Base-by-base conservation (phyloP, 2,113 vertebrate genomes). In the Leptodactylus fuscus region DNA sequence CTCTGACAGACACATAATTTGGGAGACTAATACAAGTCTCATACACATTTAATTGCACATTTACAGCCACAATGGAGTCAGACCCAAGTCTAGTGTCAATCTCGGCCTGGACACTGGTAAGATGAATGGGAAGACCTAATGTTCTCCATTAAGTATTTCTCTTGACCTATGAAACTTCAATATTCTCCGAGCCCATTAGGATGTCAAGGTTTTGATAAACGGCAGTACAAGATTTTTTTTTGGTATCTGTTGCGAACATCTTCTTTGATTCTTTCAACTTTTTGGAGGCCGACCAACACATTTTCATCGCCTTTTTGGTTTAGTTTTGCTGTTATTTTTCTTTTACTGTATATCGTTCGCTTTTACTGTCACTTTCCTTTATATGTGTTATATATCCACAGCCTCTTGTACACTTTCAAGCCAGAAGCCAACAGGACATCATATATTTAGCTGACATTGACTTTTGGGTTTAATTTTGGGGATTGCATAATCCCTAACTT, bases 171-270 rank as follows among this genome's bases (percentile, higher is more conserved):
- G 7, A 69, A 7, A 36, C 16, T 18, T 36, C 65, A 36, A 20
- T 69, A 69, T 69, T 69, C 65, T 20, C 16, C 65, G 5, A 69
- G 29, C 29, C 65, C 29, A 69, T 69, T 69, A 69, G 29, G 65
- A 34, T 36, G 65, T 34, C 65, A 69, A 32, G 65, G 20, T 20
- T 62, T 34, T 69, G 65, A 69, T 34, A 69, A 69, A 69, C 32
- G 29, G 32, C 29, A 20, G 27, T 36, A 9, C 29, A 69, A 36
- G 29, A 36, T 36, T 36, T 67, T 15, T 32, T 36, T 65, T 32
- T 65, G 32, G 1, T 36, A 69, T 20, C 4, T 3, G 32, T 69
- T 69, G 29, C 65, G 36, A 36, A 3, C 8, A 69, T 69, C 29
- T 69, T 36, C 6, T 18, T 12, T 65, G 60, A 32, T 65, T 20